phyloP scores from a whole-genome alignment of 1,140 invertebrate species.

The Eumeta japonica region DNA sequence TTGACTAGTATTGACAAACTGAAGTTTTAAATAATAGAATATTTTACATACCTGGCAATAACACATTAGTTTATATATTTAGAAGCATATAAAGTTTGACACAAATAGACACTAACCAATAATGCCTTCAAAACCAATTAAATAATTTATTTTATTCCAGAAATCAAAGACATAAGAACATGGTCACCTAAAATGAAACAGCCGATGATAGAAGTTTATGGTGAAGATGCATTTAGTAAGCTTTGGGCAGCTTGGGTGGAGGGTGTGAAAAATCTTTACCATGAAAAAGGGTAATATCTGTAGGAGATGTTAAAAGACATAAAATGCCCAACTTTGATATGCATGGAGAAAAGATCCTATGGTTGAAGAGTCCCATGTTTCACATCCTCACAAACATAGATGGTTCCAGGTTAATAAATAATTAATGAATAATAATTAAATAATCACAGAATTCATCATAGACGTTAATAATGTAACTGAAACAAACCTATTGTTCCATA shows the following conservation, averaged over 20 bases:
- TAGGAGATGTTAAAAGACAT: slow-evolving; percentile 65
- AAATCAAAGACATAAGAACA: slow-evolving; percentile 66
- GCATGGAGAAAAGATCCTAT: slow-evolving; percentile 79
- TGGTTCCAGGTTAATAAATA: slow-evolving; percentile 61
- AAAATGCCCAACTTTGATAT: slow-evolving; percentile 76
- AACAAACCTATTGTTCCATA: too few species aligned
- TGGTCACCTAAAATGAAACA: slow-evolving; percentile 80
- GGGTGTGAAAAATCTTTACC: slow-evolving; percentile 59
- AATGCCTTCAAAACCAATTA: too few species aligned
- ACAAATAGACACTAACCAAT: too few species aligned
- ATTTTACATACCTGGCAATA: too few species aligned
- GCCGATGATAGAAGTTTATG: slow-evolving; percentile 74
- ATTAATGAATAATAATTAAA: neutral
- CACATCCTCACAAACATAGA: slow-evolving; percentile 66
- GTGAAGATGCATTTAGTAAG: slow-evolving; percentile 67
- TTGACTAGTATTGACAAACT: too few species aligned
- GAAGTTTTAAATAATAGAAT: too few species aligned
- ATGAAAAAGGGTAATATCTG: slow-evolving; percentile 68
- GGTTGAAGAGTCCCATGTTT: slow-evolving; percentile 71
- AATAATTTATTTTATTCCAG: too few species aligned
- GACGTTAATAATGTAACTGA: too few species aligned
- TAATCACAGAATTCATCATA: too few species aligned
- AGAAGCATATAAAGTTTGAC: too few species aligned
- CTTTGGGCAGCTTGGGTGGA: slow-evolving; percentile 77
- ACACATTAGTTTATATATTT: too few species aligned